Evolutionary conservation across 2,888 invertebrate genomes (phyloP), one percentile per base, ranked within the genome.

Genomic region (Rhyacophila evoluta): DNA sequence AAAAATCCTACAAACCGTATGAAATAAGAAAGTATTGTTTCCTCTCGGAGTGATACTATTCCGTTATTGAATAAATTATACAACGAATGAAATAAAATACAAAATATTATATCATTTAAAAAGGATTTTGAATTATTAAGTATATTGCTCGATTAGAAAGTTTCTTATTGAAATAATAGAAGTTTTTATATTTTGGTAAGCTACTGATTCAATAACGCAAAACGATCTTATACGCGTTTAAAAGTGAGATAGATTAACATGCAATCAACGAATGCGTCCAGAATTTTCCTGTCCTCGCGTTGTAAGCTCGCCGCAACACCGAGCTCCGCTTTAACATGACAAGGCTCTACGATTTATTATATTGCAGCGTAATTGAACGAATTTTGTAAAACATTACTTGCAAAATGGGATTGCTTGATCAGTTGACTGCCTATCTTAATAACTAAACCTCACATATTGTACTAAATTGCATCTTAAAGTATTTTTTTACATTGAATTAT

Each of bases 241-340:
- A 33, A 55, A 55, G 55, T 55, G 55, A 55, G 12, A 55, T 55
- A 55, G 55, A 55, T 55, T 55, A 55, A 55, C 55, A 55, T 55
- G 55, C 55, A 55, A 55, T 55, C 55, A 55, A 55, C 55, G 55
- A 12, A 55, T 55, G 55, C 55, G 55, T 55, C 55, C 55, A 55
- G 55, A 19, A 55, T 55, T 55, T 55, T 55, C 55, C 55, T 25
- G 55, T 55, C 55, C 3, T 19, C 19, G 19, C 55, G 55, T 10
- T 55, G 55, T 55, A 55, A 55, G 25, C 12, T 19, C 19, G 55
- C 55, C 25, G 55, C 19, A 55, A 55, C 55, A 55, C 55, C 55
- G 55, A 19, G 15, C 15, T 55, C 55, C 19, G 55, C 10, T 55
- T 55, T 19, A 55, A 55, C 55, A 55, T 25, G 55, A 55, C 55